Conservation (phyloP, 2,888 invertebrate species). For the Chrysotoxum bicinctum region DNA sequence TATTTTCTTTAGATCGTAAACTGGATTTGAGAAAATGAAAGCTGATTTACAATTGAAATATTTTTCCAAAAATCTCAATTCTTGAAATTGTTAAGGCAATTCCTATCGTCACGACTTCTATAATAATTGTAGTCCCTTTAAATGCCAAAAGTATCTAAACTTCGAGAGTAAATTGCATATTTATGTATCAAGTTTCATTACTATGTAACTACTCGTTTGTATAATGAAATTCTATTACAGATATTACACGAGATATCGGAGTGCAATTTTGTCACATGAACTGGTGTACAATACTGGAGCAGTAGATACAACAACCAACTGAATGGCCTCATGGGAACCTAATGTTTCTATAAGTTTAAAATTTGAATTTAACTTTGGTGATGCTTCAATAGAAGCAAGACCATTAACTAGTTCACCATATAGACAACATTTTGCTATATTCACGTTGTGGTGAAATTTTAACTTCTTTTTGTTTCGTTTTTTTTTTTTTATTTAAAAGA, state of each 20-base stretch:
- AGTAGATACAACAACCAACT: neutral
- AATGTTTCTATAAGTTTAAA: slow-evolving; percentile 55
- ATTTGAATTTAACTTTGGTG: slow-evolving; percentile 64
- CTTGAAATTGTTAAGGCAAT: neutral
- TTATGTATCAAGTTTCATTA: neutral
- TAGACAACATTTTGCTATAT: neutral
- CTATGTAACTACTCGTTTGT: neutral
- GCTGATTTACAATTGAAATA: too few species aligned
- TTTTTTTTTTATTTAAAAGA: neutral
- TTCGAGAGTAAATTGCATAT: neutral
- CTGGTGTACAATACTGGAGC: neutral
- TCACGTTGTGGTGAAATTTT: slow-evolving; percentile 46
- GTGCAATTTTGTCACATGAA: neutral
- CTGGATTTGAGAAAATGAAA: too few species aligned
- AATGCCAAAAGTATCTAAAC: neutral
- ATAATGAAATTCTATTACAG: slow-evolving; percentile 30
- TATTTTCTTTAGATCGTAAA: too few species aligned
- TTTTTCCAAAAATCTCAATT: too few species aligned
- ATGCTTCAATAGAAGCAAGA: slow-evolving; percentile 38
- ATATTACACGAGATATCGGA: slow-evolving; percentile 26
- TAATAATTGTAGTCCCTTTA: neutral
- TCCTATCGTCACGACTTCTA: neutral
- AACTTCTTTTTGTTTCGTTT: neutral
- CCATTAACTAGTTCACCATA: slow-evolving; percentile 42
- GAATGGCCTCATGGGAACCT: slow-evolving; percentile 62